Conservation (phyloP, 2,113 vertebrate genomes). For the Rhegmatorhina hoffmannsi region DNA sequence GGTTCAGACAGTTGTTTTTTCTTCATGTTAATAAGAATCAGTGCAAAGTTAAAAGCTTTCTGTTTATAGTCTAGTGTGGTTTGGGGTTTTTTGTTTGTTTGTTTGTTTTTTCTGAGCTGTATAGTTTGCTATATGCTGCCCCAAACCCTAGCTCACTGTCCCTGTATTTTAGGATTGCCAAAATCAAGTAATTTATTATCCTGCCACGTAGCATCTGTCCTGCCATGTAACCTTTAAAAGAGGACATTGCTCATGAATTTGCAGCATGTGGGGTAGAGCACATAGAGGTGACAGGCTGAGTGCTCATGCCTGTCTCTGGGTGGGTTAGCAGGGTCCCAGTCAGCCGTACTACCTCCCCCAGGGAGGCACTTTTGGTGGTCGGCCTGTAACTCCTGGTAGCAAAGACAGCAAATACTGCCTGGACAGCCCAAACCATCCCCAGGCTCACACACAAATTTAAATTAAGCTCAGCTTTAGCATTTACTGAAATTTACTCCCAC, state of each 20-base stretch:
- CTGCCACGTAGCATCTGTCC: neutral
- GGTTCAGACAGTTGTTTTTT: neutral
- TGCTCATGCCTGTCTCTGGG: neutral
- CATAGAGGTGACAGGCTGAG: neutral
- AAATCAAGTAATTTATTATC: neutral
- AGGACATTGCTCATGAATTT: neutral
- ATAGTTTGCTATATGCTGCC: neutral
- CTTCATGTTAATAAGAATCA: neutral
- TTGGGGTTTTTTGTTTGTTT: too few species aligned
- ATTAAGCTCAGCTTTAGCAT: neutral
- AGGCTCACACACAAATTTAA: neutral
- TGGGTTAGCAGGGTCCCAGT: neutral
- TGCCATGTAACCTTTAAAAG: neutral
- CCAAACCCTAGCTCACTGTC: neutral
- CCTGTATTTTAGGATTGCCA: neutral
- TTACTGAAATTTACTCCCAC: neutral
- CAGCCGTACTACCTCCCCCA: neutral
- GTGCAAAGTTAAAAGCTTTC: neutral
- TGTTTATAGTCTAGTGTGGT: neutral
- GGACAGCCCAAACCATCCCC: neutral
- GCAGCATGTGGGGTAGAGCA: neutral
- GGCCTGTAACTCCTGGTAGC: neutral
- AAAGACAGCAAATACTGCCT: neutral
- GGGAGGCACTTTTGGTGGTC: neutral
- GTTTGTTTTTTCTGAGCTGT: neutral